These are phyloP conservation scores for Cyclargus thomasi DNA, from an alignment of 1,140 invertebrate genomes.

Conservation along the genomic window DNA sequence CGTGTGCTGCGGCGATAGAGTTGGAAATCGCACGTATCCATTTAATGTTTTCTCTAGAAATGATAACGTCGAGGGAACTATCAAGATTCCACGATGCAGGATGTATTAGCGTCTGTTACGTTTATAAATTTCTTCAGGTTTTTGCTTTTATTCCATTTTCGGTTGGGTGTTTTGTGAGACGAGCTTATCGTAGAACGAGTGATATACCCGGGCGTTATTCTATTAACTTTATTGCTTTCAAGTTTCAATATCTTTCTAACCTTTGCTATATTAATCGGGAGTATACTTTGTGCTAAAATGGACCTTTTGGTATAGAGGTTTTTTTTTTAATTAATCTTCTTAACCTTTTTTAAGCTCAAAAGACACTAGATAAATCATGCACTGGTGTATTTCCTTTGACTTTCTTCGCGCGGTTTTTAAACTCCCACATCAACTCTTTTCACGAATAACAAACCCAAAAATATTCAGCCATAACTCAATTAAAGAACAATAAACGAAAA, in stretches of 20 bases:
- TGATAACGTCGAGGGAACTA: background rate
- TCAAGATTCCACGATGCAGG: background rate
- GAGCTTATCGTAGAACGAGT: background rate
- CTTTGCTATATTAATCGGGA: no score
- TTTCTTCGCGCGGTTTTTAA: no score
- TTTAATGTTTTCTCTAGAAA: background rate
- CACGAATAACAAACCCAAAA: background rate
- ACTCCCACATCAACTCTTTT: background rate
- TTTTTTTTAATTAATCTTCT: no score
- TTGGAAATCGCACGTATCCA: background rate
- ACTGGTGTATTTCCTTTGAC: no score
- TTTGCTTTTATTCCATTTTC: background rate
- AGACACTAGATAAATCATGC: no score
- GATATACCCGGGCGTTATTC: no score
- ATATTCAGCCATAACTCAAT: background rate
- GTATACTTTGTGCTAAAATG: no score
- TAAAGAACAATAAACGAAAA: background rate
- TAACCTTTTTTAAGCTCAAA: no score
- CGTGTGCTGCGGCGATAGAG: background rate
- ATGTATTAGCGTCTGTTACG: background rate
- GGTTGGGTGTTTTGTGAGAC: background rate
- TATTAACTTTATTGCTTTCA: no score
- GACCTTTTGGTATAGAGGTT: no score
- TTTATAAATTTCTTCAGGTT: conserved; percentile 8
- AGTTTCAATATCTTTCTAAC: no score